Base-by-base conservation (phyloP, 1,140 invertebrate genomes). In the Trialeurodes vaporariorum region DNA sequence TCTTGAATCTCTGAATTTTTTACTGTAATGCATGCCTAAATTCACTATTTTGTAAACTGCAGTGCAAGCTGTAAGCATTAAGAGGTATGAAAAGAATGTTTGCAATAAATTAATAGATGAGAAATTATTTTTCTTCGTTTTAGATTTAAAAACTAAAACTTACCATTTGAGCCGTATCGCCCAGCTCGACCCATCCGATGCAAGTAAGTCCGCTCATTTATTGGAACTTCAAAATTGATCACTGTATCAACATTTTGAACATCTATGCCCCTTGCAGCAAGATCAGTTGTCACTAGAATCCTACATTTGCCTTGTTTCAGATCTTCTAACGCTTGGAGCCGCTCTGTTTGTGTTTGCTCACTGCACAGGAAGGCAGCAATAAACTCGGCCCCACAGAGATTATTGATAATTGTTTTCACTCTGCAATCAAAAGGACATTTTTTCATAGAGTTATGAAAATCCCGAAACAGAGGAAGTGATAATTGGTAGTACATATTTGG, bases 131-230 rank as follows among this genome's bases (percentile, higher is more conserved):
- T n/a, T n/a, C n/a, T n/a, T n/a, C n/a, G n/a, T n/a, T n/a, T n/a
- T n/a, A n/a, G n/a, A n/a, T n/a, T n/a, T n/a, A n/a, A 49, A 49
- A 49, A 49, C 17, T 9, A 49, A 49, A 9, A 49, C 22, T 70
- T 82, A 66, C 90, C 91, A 74, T 83, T 82, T 22, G 89, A 87
- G 1, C 92, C 92, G 81, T 87, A 98, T 72, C 96, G 82, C 1
- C 96, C 96, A 64, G 94, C 93, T 73, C 96, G 83, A 5, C 96
- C 96, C 75, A 97, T 94, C 76, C 96, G 83, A 80, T 98, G 97
- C 68, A 98, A 83, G 83, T 98, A 98, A 1, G 92, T 96, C 66
- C 91, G 86, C 72, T 84, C 82, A 75, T 94, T 88, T 63, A 72
- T 74, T 1, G 97, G 93, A 59, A 90, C 76, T 77, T 98, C 96